Evolutionary conservation across 2,113 vertebrate genomes (phyloP), one percentile per base, ranked within the genome.

Genomic region (Otis tarda): DNA sequence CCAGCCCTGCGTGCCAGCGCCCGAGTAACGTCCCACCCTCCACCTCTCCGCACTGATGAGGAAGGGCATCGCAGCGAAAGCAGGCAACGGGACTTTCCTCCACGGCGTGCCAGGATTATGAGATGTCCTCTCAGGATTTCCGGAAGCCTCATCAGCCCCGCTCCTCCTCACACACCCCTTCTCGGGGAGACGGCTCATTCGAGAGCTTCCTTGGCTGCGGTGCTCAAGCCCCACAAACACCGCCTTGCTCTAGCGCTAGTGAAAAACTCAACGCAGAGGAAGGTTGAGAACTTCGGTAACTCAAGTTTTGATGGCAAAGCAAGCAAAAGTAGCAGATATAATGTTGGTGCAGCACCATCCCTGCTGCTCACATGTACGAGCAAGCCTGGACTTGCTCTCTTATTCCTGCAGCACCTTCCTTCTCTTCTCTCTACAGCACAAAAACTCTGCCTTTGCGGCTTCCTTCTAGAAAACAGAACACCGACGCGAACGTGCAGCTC

Each of bases 401-500:
- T 68, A 15, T 8, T 6, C 83, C 23, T 35, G 6, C 4, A 37
- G 56, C 64, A 59, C 30, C 25, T 67, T 30, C 49, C 17, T 71
- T 47, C 73, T 49, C 3, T 10, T 64, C 22, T 21, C 28, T 33
- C 33, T 4, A n/a, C 41, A 70, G 79, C 24, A 61, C 47, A 80
- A 70, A 14, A 93, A 28, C 9, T 63, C 57, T 41, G 33, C 35
- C 35, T 57, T 37, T 12, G 53, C 45, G 76, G 22, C 68, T 65
- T 37, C 45, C 35, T 82, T 14, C 61, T 17, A 60, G 60, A 39
- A 35, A 79, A 39, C 6, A 33, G 16, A 19, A 31, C 3, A 28
- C 23, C 1, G 1, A 20, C 7, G 27, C 0, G 0, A 7, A 68
- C 28, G 4, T 4, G 53, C 63, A 25, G 86, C 80, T 76, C 47